These are phyloP conservation scores for Acholoe squamosa DNA, from an alignment of 2,888 invertebrate species.

Conservation along the genomic window DNA sequence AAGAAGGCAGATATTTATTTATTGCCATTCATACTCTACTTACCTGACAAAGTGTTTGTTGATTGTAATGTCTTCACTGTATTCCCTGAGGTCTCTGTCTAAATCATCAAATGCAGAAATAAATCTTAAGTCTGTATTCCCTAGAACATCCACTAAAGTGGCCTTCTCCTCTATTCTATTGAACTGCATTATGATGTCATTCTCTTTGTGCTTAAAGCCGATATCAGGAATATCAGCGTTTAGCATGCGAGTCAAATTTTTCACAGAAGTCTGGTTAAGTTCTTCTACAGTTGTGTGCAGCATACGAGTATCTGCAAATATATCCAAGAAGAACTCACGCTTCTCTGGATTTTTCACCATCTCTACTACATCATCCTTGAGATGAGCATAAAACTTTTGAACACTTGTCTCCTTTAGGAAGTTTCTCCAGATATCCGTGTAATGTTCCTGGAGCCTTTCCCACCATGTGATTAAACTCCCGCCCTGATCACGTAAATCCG, in stretches of 20 bases:
- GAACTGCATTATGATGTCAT: conserved; percentile 37
- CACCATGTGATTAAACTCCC: conserved; percentile 73
- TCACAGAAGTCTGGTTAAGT: conserved; percentile 57
- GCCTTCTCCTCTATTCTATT: conserved; percentile 60
- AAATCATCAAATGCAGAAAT: conserved; percentile 70
- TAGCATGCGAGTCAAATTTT: conserved; percentile 52
- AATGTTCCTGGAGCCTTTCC: conserved; percentile 69
- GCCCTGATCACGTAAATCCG: conserved; percentile 74
- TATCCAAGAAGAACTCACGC: conserved; percentile 3
- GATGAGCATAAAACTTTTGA: conserved; percentile 71
- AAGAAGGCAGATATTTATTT: too few species aligned
- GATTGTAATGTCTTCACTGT: conserved; percentile 70
- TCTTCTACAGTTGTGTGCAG: conserved; percentile 39
- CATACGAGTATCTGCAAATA: conserved; percentile 58
- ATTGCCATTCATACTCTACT: too few species aligned
- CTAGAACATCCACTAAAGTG: conserved; percentile 71
- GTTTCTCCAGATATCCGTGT: conserved; percentile 71
- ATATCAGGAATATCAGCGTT: conserved; percentile 59
- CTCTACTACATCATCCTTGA: conserved; percentile 40
- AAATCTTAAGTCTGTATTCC: conserved; percentile 72
- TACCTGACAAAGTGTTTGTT: conserved; percentile 73
- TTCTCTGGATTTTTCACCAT: conserved; percentile 54
- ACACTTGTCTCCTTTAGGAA: conserved; percentile 74
- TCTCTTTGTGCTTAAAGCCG: conserved; percentile 39
- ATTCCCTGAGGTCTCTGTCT: conserved; percentile 69